Percentiles rank a stretch among this genome's conserved stretches.
Evolutionary conservation across 2,113 vertebrate genomes (phyloP).

Genomic region (Morone saxatilis): DNA sequence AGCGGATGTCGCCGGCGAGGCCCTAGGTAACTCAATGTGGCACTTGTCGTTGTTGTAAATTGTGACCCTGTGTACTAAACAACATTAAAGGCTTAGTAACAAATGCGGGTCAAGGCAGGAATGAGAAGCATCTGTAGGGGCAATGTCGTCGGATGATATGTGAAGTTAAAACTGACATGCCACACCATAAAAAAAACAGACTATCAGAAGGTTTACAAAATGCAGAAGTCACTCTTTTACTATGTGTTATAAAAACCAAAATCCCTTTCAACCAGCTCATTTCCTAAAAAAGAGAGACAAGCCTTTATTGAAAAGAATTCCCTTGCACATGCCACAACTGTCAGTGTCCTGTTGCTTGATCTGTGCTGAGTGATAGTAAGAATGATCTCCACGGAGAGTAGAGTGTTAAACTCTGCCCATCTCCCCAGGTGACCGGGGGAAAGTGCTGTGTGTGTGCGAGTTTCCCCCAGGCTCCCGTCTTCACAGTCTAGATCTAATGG

Average conservation of each 20-base stretch:
- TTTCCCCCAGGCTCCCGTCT: conserved; percentile 53
- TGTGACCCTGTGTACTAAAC: background rate
- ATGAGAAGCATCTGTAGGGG: no score
- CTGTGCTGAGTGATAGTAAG: conserved; percentile 25
- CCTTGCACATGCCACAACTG: background rate
- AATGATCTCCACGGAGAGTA: conserved; percentile 32
- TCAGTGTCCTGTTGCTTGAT: conserved; percentile 5
- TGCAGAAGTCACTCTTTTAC: background rate
- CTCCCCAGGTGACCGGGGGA: conserved; percentile 42
- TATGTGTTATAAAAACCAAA: background rate
- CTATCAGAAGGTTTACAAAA: conserved; percentile 1
- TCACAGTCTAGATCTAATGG: conserved; percentile 82
- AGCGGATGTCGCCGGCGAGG: no score
- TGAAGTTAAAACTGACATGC: no score
- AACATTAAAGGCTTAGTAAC: background rate
- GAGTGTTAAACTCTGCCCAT: conserved; percentile 43
- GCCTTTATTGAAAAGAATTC: background rate
- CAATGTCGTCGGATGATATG: no score
- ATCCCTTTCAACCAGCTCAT: background rate
- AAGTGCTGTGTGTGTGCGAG: conserved; percentile 65
- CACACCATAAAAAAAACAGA: no score
- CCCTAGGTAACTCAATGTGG: conserved; percentile 4
- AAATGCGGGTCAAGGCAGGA: no score
- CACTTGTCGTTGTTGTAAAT: background rate
- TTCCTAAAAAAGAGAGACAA: background rate